phyloP scores from a whole-genome alignment of 92 coral and sea anemone species.

The Parazoanthus darwini region DNA sequence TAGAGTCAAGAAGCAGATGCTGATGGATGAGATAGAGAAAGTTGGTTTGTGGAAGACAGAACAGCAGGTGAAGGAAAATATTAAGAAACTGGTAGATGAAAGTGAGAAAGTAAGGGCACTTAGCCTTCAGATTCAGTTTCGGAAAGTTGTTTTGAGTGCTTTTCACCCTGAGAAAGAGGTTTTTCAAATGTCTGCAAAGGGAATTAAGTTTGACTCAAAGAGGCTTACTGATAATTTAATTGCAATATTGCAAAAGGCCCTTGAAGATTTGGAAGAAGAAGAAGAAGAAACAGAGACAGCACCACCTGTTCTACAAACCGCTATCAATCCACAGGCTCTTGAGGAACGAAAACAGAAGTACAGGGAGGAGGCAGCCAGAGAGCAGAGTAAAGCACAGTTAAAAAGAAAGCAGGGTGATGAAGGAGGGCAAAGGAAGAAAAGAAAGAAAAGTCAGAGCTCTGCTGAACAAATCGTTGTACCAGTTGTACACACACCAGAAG shows the following conservation, averaged over 20 bases:
- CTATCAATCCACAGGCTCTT: background rate
- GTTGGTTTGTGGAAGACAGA: conserved; percentile 45
- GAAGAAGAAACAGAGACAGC: background rate
- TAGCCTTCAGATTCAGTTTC: conserved; percentile 32
- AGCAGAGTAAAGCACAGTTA: background rate
- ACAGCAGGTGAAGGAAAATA: conserved; percentile 23
- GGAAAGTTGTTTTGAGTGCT: conserved; percentile 31
- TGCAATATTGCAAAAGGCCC: background rate
- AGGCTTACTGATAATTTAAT: conserved; percentile 1
- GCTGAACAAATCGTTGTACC: background rate
- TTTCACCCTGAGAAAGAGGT: conserved; percentile 18
- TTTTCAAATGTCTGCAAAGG: conserved; percentile 23
- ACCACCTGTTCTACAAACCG: background rate
- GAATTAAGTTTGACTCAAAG: background rate
- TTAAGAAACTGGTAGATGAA: background rate
- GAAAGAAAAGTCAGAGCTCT: background rate
- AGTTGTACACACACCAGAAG: conserved; percentile 31
- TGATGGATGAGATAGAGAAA: conserved; percentile 39
- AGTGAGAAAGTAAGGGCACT: conserved; percentile 2
- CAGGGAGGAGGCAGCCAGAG: conserved; percentile 6
- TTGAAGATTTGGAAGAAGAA: conserved; percentile 8
- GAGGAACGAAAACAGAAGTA: background rate
- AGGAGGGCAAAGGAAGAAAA: conserved; percentile 11
- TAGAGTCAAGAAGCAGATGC: conserved; percentile 35
- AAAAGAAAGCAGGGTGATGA: conserved; percentile 12